These are phyloP conservation scores for Latheticus oryzae DNA, from an alignment of 2,888 invertebrate genomes.

Conservation along the genomic window DNA sequence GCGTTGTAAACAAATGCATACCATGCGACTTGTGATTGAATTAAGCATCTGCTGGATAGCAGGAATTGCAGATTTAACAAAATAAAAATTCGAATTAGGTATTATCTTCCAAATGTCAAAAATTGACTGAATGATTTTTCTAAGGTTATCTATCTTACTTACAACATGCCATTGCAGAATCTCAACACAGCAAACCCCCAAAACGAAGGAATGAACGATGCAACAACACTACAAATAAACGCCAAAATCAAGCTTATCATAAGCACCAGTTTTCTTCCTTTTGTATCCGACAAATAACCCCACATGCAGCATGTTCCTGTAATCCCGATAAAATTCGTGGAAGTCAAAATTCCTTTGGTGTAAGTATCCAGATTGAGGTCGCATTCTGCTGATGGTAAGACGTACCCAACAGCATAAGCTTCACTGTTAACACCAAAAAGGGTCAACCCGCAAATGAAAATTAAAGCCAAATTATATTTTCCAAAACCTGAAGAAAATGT, in stretches of 20 bases:
- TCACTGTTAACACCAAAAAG: slow-evolving; percentile 47
- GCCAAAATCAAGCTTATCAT: slow-evolving; percentile 42
- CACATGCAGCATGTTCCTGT: slow-evolving; percentile 45
- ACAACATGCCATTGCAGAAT: slow-evolving; percentile 49
- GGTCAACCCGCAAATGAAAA: slow-evolving; percentile 44
- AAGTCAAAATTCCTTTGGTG: slow-evolving; percentile 47
- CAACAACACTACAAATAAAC: slow-evolving; percentile 39
- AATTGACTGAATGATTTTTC: no score
- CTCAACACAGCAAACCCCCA: slow-evolving; percentile 45
- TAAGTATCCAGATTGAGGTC: slow-evolving; percentile 45
- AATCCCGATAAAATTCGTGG: slow-evolving; percentile 45
- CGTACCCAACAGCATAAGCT: slow-evolving; percentile 44
- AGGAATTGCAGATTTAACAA: no score
- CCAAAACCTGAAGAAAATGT: slow-evolving; percentile 44
- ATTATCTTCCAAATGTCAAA: no score
- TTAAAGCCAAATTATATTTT: slow-evolving; percentile 46
- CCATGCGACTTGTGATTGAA: slow-evolving; percentile 8
- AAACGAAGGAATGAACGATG: slow-evolving; percentile 43
- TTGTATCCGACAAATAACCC: slow-evolving; percentile 50
- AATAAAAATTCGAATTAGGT: no score
- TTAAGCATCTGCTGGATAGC: no score
- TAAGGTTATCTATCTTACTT: no score
- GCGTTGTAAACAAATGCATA: slow-evolving; percentile 6
- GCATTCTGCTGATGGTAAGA: slow-evolving; percentile 47
- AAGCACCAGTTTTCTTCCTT: slow-evolving; percentile 45